A percentile compares a stretch with the other conserved stretches of the same genome.
phyloP scores from a whole-genome alignment of 2,797 vertebrate genomes.

The Brotula barbata region DNA sequence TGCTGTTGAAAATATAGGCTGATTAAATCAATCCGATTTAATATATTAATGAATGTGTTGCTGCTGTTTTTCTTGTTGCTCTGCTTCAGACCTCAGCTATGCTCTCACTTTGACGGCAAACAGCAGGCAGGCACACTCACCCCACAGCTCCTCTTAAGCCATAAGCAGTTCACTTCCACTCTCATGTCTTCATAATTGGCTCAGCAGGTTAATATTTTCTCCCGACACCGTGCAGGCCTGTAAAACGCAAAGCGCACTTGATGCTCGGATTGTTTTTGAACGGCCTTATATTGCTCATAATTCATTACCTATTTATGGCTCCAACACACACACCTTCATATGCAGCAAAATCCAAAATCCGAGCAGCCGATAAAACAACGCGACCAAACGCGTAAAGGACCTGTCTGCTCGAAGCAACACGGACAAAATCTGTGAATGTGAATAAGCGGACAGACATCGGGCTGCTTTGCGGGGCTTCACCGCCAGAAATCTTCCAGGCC shows the following conservation, averaged over 20 bases:
- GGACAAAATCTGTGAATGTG: slow-evolving; percentile 26
- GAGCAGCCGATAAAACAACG: slow-evolving; percentile 17
- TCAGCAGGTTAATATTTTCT: slow-evolving; percentile 33
- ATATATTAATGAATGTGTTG: slow-evolving; percentile 60
- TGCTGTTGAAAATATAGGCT: slow-evolving; percentile 32
- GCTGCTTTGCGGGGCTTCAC: slow-evolving; percentile 51
- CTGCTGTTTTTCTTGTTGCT: slow-evolving; percentile 43
- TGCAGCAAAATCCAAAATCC: slow-evolving; percentile 69
- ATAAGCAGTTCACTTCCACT: slow-evolving; percentile 29
- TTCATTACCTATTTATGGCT: slow-evolving; percentile 74
- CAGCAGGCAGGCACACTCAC: slow-evolving; percentile 47
- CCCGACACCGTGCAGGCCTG: slow-evolving; percentile 41
- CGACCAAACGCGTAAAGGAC: slow-evolving; percentile 24
- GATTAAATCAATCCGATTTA: slow-evolving; percentile 44
- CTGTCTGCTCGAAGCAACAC: neutral
- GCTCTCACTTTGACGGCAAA: slow-evolving; percentile 43
- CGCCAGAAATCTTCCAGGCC: slow-evolving; percentile 70
- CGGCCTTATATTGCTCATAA: slow-evolving; percentile 56
- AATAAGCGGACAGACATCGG: slow-evolving; percentile 23
- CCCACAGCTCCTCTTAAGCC: slow-evolving; percentile 25
- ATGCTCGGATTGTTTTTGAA: slow-evolving; percentile 65
- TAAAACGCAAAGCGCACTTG: slow-evolving; percentile 54
- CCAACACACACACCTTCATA: slow-evolving; percentile 74
- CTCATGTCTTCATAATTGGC: slow-evolving; percentile 41
- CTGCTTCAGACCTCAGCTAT: slow-evolving; percentile 27